Base-by-base conservation (phyloP, 1,140 invertebrate genomes). In the Vanessa tameamea region DNA sequence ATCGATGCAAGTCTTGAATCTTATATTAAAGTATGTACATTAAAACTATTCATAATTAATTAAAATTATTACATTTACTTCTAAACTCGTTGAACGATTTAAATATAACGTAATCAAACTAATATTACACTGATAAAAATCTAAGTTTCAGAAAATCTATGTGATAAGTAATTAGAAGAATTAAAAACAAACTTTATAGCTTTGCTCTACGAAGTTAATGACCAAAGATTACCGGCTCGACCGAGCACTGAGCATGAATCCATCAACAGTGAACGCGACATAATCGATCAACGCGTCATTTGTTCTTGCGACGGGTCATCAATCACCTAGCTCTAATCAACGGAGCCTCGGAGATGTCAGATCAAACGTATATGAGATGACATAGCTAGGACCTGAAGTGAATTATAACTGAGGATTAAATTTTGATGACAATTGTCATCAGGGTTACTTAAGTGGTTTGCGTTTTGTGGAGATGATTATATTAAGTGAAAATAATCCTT, bases 231-330 rank as follows among this genome's bases (percentile, higher is more conserved):
- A 61, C 57, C 12, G 23, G 55, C 55, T 61, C 57, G 57, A 61
- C 57, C 57, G 15, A 61, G 57, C 26, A 37, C 31, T 23, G 23
- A 61, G 57, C 23, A 37, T 37, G 68, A 51, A 72, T 57, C 63
- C 66, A 47, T 70, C 64, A 64, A 48, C 26, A 55, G 47, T 51
- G 69, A 69, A 70, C 67, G 73, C 59, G 73, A 69, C 61, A 65
- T 75, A 66, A 75, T 75, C 73, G 63, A 75, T 70, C 73, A 75
- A 31, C 64, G 37, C 51, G 63, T 75, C 73, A 75, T 75, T 75
- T 75, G 73, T 70, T 75, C 67, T 75, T 65, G 73, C 66, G 68
- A 70, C 73, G 31, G 47, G 51, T 64, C 73, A 75, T 75, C 73
- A 64, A 75, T 75, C 73, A 75, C 65, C 8, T 26, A 31, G 16